Conservation (phyloP, 2,113 vertebrate species). For the Archocentrus centrarchus region DNA sequence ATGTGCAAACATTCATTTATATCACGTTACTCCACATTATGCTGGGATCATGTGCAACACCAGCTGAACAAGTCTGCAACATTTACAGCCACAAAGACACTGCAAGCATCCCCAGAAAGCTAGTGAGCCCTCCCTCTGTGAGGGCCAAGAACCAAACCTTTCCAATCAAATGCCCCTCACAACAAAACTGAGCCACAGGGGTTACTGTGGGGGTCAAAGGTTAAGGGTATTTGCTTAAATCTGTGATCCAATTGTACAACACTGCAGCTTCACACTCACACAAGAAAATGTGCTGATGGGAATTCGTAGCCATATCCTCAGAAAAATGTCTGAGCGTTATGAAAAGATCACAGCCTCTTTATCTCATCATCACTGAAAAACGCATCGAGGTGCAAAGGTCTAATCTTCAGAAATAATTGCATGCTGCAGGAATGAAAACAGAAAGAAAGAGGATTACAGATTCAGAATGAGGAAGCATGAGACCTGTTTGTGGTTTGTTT, state of each 20-base stretch:
- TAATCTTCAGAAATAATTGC: background rate
- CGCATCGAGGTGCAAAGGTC: background rate
- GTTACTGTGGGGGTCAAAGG: background rate
- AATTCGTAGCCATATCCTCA: too few relatives aligned
- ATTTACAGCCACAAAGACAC: background rate
- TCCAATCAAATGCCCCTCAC: background rate
- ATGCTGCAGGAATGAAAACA: background rate
- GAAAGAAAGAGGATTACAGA: background rate
- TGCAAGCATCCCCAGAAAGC: too few relatives aligned
- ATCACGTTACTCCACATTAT: background rate
- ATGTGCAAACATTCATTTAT: background rate
- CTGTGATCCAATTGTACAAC: background rate
- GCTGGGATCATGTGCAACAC: background rate
- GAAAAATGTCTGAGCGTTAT: too few relatives aligned
- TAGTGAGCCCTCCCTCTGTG: background rate
- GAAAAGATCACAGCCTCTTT: background rate
- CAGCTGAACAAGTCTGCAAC: too few relatives aligned
- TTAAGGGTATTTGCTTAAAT: background rate
- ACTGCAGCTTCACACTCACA: too few relatives aligned
- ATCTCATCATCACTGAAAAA: background rate
- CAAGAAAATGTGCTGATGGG: too few relatives aligned
- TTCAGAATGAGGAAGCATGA: too few relatives aligned
- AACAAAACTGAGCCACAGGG: background rate
- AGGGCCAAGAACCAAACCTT: background rate
- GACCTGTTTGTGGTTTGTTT: too few relatives aligned